These are phyloP conservation scores for Dermolepida albohirtum DNA, from an alignment of 2,888 invertebrate genomes.

Conservation along the genomic window DNA sequence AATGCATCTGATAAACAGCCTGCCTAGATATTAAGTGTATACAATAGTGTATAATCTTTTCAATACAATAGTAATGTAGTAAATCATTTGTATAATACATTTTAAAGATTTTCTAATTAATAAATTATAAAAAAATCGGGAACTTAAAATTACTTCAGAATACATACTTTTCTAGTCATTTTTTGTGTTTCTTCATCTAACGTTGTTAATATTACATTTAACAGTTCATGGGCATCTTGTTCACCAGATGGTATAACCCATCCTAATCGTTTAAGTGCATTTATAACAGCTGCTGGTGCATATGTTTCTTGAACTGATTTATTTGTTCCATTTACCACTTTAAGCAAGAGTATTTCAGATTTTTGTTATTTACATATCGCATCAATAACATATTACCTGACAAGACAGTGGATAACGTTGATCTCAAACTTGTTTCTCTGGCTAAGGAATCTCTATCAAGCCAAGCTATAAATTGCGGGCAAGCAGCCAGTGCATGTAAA, in stretches of 20 bases:
- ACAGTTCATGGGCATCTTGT: conserved; percentile 94
- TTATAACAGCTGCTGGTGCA: conserved; percentile 77
- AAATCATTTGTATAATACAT: no score
- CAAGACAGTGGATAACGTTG: conserved; percentile 79
- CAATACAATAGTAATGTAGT: conserved; percentile 1
- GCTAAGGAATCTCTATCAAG: conserved; percentile 74
- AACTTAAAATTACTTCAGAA: not conserved
- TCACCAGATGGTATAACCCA: conserved; percentile 93
- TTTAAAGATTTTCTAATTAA: no score
- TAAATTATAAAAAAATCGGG: not conserved
- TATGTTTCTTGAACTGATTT: conserved; percentile 73
- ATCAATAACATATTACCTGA: conserved; percentile 68
- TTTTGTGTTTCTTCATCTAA: conserved; percentile 85
- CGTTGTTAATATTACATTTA: conserved; percentile 90
- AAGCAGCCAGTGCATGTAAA: conserved; percentile 89
- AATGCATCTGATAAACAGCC: conserved; percentile 84
- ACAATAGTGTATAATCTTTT: not conserved
- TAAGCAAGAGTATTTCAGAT: conserved; percentile 5
- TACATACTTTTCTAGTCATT: conserved; percentile 70
- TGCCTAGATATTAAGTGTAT: conserved; percentile 61
- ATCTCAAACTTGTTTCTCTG: conserved; percentile 78
- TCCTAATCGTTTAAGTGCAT: conserved; percentile 79
- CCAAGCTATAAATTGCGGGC: conserved; percentile 88
- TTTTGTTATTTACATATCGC: not conserved
- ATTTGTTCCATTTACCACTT: conserved; percentile 80